These are phyloP conservation scores for Diprion similis DNA, from an alignment of 1,140 invertebrate species.

Conservation along the genomic window DNA sequence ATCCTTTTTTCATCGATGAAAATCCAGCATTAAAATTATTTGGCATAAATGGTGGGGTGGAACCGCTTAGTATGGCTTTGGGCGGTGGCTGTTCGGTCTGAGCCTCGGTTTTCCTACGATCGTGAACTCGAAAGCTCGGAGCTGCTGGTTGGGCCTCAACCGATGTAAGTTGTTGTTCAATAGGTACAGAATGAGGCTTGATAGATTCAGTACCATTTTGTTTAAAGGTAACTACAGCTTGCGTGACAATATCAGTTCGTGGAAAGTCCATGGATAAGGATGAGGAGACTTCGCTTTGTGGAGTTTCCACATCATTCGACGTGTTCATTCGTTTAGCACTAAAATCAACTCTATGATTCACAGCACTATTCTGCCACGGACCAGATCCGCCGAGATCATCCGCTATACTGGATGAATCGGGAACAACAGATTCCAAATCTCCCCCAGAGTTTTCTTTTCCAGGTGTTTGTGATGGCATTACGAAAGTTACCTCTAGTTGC, in stretches of 20 bases:
- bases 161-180: conserved; percentile 8
- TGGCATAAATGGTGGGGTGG: conserved; percentile 48
- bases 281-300: conserved; percentile 53
- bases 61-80: neutral
- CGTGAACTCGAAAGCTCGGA: neutral
- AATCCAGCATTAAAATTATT: conserved; percentile 66
- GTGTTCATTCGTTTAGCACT: conserved; percentile 51
- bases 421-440: conserved; percentile 81
- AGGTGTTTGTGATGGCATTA: conserved; percentile 82
- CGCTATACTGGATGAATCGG: conserved; percentile 81
- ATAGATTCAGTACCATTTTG: conserved; percentile 47
- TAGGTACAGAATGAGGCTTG: conserved; percentile 30
- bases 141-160: neutral
- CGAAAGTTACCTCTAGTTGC: conserved; percentile 85
- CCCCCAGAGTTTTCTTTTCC: conserved; percentile 82
- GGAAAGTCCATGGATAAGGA: conserved; percentile 51
- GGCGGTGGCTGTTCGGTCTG: conserved; percentile 3
- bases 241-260: conserved; percentile 28
- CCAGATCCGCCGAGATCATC: conserved; percentile 66
- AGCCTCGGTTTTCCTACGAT: neutral
- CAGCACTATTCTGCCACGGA: conserved; percentile 37
- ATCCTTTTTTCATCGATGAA: conserved; percentile 79
- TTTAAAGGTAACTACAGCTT: conserved; percentile 54
- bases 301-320: conserved; percentile 52
- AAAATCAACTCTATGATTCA: conserved; percentile 45